Percentiles rank a stretch among this genome's conserved stretches.
These are phyloP conservation scores for Heterochromis multidens DNA, from an alignment of 2,113 vertebrate genomes.

Conservation along the genomic window DNA sequence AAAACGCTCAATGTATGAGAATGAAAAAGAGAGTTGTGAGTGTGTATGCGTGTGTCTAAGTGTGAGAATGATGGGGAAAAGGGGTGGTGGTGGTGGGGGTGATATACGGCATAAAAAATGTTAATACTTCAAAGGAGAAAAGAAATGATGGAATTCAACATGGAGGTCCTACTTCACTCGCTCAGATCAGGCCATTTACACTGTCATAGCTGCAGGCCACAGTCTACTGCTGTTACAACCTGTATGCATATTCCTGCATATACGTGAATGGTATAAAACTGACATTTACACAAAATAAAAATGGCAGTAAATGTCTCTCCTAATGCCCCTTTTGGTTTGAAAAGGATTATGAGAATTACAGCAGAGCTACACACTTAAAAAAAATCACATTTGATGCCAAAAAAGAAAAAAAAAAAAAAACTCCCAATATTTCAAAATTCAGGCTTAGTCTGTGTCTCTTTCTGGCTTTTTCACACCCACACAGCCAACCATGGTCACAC, in stretches of 20 bases:
- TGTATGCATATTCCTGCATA: constrained; percentile 26
- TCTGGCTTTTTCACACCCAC: background rate
- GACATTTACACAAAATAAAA: constrained; percentile 52
- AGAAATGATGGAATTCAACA: constrained; percentile 57
- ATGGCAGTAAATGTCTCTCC: constrained; percentile 21
- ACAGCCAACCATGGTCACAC: background rate
- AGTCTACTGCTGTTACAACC: constrained; percentile 5
- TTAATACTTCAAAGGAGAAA: constrained; percentile 60
- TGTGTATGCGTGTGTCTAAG: background rate
- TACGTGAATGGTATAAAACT: constrained; percentile 25
- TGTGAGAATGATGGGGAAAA: constrained; percentile 3
- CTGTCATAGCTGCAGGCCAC: constrained; percentile 35
- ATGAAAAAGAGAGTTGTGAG: constrained; percentile 34
- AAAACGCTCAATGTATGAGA: constrained; percentile 63
- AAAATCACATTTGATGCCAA: background rate
- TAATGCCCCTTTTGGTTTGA: constrained; percentile 7
- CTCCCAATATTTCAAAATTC: constrained; percentile 10
- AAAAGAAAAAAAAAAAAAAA: background rate
- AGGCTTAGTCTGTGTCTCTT: background rate
- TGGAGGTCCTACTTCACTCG: constrained; percentile 38
- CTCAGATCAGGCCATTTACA: constrained; percentile 42
- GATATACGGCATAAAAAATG: constrained; percentile 42
- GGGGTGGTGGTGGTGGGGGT: background rate
- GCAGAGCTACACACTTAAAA: background rate
- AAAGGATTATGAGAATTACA: background rate